These are phyloP conservation scores for Spinus olivaceus DNA, from an alignment of 2,797 vertebrate genomes.

Conservation along the genomic window DNA sequence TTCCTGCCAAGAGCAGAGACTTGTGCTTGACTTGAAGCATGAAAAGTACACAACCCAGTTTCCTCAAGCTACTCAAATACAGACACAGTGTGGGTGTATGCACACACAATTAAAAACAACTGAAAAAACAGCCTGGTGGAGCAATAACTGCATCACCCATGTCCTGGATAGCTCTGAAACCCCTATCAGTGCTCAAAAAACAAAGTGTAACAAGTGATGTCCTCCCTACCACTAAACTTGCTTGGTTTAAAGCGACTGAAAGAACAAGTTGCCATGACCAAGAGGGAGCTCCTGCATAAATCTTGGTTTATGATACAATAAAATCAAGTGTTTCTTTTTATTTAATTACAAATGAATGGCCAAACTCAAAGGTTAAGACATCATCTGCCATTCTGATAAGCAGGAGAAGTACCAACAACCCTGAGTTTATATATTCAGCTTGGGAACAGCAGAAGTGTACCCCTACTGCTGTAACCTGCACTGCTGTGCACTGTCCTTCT, in stretches of 20 bases:
- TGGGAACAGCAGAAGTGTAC: background rate
- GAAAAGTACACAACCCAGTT: background rate
- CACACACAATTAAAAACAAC: background rate
- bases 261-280: background rate
- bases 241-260: background rate
- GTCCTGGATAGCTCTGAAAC: background rate
- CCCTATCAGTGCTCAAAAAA: background rate
- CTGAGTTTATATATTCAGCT: background rate
- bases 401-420: background rate
- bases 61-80: background rate
- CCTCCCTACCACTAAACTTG: background rate
- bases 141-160: background rate
- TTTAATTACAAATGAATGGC: background rate
- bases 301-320: background rate
- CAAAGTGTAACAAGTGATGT: background rate
- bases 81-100: background rate
- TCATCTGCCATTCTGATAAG: background rate
- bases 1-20: background rate
- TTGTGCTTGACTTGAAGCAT: background rate
- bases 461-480: background rate
- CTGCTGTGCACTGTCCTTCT: background rate
- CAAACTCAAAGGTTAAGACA: background rate
- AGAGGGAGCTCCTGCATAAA: background rate
- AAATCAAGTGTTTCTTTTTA: background rate
- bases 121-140: background rate